Evolutionary conservation across 2,888 invertebrate species (phyloP), one percentile per base, ranked within the genome.

Genomic region (Athalia rosae): DNA sequence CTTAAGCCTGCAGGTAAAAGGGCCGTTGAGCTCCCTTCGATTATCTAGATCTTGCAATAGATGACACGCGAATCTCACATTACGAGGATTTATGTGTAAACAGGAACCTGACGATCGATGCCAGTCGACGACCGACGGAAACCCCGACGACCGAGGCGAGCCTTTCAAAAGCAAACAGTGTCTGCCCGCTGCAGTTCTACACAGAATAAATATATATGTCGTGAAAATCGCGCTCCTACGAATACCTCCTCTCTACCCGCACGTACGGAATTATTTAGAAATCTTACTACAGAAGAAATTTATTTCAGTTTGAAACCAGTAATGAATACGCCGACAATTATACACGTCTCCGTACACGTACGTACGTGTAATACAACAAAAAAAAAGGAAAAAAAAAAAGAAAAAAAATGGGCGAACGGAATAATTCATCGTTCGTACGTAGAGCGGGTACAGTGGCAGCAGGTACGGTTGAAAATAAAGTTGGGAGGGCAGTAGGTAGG

Each of bases 61-160:
- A 83, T 85, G 86, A 85, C 87, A 87, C 85, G 87, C 87, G 84
- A 87, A 84, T 83, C 84, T 81, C 82, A 79, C 85, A 87, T 87
- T 87, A 87, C 80, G 81, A 77, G 80, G 83, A 80, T 82, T 83
- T 84, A 84, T 82, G 82, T 84, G 84, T 83, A 84, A 85, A 85
- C 84, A 85, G 82, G 69, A n/a, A 74, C 47, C 48, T 13, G 45
- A 6, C 77, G 79, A 81, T 82, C 82, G 82, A 81, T 82, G 64
- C 77, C 59, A 69, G 78, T 77, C 80, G 76, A 74, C 74, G 59
- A 4, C 15, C 7, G 63, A 78, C 62, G 69, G 66, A 73, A 53
- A 28, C 53, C 61, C 66, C 71, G 58, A 66, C 78, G 66, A 79
- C 77, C 61, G 71, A 77, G 66, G 77, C 73, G 71, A 79, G 69